These are phyloP conservation scores for Chiroxiphia lanceolata DNA, from an alignment of 2,797 vertebrate species.

Conservation along the genomic window DNA sequence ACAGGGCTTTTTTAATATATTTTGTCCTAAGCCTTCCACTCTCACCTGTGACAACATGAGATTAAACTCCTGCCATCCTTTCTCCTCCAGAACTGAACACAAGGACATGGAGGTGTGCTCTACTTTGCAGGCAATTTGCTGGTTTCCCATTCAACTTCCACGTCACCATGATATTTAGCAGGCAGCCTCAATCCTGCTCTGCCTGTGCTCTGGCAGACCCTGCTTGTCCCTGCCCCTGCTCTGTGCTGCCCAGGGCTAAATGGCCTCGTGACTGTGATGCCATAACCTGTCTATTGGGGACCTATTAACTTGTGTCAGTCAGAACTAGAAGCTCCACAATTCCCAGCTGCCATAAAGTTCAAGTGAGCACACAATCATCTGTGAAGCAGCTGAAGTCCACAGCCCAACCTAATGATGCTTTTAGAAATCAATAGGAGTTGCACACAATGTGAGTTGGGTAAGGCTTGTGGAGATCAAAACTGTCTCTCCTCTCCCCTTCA, in stretches of 20 bases:
- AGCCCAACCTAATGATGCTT: neutral
- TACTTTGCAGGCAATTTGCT: fast-evolving
- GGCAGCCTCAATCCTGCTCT: neutral
- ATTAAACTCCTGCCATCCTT: neutral
- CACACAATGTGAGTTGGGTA: neutral
- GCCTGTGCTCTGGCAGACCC: neutral
- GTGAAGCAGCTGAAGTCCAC: neutral
- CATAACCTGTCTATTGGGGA: neutral
- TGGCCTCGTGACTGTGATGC: neutral
- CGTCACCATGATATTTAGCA: neutral
- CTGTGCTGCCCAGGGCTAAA: neutral
- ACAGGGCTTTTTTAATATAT: too few species aligned
- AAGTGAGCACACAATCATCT: neutral
- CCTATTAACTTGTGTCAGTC: neutral
- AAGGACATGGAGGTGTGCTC: neutral
- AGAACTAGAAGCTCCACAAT: neutral
- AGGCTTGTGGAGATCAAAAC: neutral
- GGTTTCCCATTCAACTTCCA: neutral
- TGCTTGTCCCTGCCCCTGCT: neutral
- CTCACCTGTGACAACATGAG: too few species aligned
- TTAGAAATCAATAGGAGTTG: neutral
- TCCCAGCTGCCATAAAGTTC: neutral
- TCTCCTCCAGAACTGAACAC: neutral
- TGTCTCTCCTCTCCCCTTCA: neutral
- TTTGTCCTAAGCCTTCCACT: too few species aligned